Evolutionary conservation across 2,888 invertebrate genomes (phyloP).

Genomic region (Cantharis flavilabris): DNA sequence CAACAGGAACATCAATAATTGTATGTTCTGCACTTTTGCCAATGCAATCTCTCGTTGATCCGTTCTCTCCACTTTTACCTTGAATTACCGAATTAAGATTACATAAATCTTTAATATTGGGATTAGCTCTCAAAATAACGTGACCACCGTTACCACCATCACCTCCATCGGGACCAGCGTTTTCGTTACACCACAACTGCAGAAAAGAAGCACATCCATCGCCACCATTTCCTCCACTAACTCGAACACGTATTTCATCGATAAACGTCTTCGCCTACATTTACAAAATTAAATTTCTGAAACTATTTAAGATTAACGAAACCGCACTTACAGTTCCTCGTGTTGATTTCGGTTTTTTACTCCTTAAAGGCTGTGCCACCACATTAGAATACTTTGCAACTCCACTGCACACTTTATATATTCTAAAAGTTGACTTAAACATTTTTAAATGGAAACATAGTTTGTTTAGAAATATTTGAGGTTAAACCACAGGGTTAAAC

Average conservation of each 20-base stretch:
- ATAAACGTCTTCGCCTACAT: slow-evolving; percentile 65
- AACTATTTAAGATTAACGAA: background rate
- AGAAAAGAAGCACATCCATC: slow-evolving; percentile 91
- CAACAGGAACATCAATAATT: slow-evolving; percentile 79
- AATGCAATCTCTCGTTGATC: slow-evolving; percentile 74
- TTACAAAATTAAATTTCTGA: background rate
- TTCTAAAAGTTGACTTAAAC: background rate
- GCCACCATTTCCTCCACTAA: slow-evolving; percentile 87
- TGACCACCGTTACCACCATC: slow-evolving; percentile 97
- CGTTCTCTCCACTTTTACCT: slow-evolving; percentile 75
- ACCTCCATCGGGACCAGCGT: slow-evolving; percentile 94
- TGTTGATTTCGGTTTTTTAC: slow-evolving; percentile 57
- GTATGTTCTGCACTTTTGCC: slow-evolving; percentile 80
- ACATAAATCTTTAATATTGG: slow-evolving; percentile 71
- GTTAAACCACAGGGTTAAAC: too few relatives aligned
- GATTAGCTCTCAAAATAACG: slow-evolving; percentile 79
- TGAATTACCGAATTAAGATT: slow-evolving; percentile 64
- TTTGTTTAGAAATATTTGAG: background rate
- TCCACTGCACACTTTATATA: background rate
- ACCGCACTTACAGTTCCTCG: slow-evolving; percentile 50
- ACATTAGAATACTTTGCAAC: slow-evolving; percentile 20
- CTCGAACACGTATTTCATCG: slow-evolving; percentile 67
- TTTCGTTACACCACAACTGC: slow-evolving; percentile 79
- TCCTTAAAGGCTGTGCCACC: slow-evolving; percentile 53
- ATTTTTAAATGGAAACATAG: background rate